Base-by-base conservation (phyloP, 2,113 vertebrate genomes). In the Bubo scandiacus region DNA sequence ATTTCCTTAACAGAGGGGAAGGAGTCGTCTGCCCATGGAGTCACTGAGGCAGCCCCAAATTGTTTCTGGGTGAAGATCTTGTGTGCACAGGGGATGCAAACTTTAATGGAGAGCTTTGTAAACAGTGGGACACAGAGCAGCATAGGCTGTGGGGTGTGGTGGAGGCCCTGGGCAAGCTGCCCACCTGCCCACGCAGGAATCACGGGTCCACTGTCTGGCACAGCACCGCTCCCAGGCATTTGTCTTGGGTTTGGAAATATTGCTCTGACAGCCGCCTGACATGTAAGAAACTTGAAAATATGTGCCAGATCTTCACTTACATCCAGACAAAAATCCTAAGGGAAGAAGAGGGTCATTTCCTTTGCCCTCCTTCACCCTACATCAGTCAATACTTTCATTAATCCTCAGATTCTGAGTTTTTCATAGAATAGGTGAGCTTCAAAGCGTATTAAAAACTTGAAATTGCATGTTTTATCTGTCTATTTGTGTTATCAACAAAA, bases 131-230 rank as follows among this genome's bases (percentile, higher is more conserved):
- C 6, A 5, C 25, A 63, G 18, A 55, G 27, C 43, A 66, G 15
- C 0, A 3, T n/a, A 5, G 18, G 15, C 21, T 65, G 26, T 0
- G 3, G 23, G 12, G 25, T 11, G 5, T 26, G 19, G 43, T 6
- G 4, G 23, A 10, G 42, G 23, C 36, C 22, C 15, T 6, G 6
- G 17, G 26, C 2, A 4, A 73, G 36, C 26, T 20, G 11, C 15
- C 36, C 1, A 0, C 15, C 27, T 0, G 3, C 16, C 30, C 2
- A 0, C 0, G 2, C 63, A 20, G 20, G 30, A 49, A 18, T 11
- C 18, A 20, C 1, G 1, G 10, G 11, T 22, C 36, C 34, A 25
- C n/a, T 0, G 5, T 17, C 20, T 11, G n/a, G 42, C 40, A 15
- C 32, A 78, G 20, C 0, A 0, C 10, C 0, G 22, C 74, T 85